Evolutionary conservation across 2,113 vertebrate species (phyloP), one percentile per base, ranked within the genome.

Genomic region (Anhinga rufa): DNA sequence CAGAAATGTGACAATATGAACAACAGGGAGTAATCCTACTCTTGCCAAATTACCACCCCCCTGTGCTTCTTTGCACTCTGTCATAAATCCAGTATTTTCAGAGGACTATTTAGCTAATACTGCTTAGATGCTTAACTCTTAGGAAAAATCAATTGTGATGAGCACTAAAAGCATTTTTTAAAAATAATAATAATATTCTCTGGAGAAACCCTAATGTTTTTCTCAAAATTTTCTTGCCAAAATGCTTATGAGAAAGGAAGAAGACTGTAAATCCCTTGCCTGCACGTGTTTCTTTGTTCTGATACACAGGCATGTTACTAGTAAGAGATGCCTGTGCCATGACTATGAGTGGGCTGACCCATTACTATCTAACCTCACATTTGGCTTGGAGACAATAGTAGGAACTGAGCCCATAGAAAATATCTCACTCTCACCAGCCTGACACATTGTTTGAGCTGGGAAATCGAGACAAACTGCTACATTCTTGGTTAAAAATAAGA

Each of bases 371-470:
- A 57, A 76, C 94, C 69, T 92, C 90, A 90, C 94, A 95, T 94
- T 95, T 96, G 93, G 90, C 95, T 96, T 94, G 68, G 54, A 78
- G 96, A 98, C 97, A 98, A 98, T 98, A 96, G 92, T 75, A 97
- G 97, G 97, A 98, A 98, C 94, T 90, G 85, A 94, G 79, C 81
- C 95, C 95, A 96, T 82, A 91, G 95, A 96, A 98, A 97, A 96
- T 64, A 74, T 71, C 83, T 93, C 46, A 9, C 87, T 92, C 81
- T 94, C 1, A 0, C 92, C 92, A 93, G 81, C 57, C 75, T 92
- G 79, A 14, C 57, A 46, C 92, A 98, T 98, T 98, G 97, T 98
- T 84, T 92, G 70, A 95, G 78, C 54, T 93, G 89, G 92, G 93
- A 97, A 97, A 94, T 87, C 4, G 8, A 95, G 86, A 93, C 82